A percentile compares a stretch with the other conserved stretches of the same genome.
phyloP scores from a whole-genome alignment of 2,888 invertebrate species.

The Aquatica leii region DNA sequence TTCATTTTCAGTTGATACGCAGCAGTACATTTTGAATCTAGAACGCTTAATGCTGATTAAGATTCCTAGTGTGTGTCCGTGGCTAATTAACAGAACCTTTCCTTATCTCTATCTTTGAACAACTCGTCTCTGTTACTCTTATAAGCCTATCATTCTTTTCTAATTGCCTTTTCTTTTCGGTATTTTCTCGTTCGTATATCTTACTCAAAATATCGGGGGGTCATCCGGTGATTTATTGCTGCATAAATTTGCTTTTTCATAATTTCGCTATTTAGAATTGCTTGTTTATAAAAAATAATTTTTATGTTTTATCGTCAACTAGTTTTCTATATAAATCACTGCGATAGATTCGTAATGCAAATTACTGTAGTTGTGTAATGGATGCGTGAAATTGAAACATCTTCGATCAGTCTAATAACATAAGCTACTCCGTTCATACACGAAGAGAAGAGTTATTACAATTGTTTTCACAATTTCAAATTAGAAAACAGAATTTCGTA shows the following conservation, averaged over 20 bases:
- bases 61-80: conserved; percentile 43
- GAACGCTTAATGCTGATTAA: conserved; percentile 40
- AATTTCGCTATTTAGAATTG: too few relatives aligned
- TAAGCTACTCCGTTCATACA: too few relatives aligned
- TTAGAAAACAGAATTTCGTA: too few relatives aligned
- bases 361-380: too few relatives aligned
- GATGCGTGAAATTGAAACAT: too few relatives aligned
- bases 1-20: background rate
- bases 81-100: conserved; percentile 40
- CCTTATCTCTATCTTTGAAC: conserved; percentile 13
- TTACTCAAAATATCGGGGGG: conserved; percentile 28
- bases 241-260: conserved; percentile 23
- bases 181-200: conserved; percentile 31
- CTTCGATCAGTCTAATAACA: too few relatives aligned
- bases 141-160: conserved; percentile 22
- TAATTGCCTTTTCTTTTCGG: conserved; percentile 29
- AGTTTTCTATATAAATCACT: too few relatives aligned
- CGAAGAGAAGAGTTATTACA: too few relatives aligned
- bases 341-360: too few relatives aligned
- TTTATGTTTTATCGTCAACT: too few relatives aligned
- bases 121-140: conserved; percentile 15
- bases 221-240: conserved; percentile 33
- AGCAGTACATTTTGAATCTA: conserved; percentile 26
- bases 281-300: too few relatives aligned
- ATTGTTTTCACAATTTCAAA: too few relatives aligned